A percentile compares a stretch with the other conserved stretches of the same genome.
These are phyloP conservation scores for Campoplex nolae DNA, from an alignment of 2,888 invertebrate genomes.

Conservation along the genomic window DNA sequence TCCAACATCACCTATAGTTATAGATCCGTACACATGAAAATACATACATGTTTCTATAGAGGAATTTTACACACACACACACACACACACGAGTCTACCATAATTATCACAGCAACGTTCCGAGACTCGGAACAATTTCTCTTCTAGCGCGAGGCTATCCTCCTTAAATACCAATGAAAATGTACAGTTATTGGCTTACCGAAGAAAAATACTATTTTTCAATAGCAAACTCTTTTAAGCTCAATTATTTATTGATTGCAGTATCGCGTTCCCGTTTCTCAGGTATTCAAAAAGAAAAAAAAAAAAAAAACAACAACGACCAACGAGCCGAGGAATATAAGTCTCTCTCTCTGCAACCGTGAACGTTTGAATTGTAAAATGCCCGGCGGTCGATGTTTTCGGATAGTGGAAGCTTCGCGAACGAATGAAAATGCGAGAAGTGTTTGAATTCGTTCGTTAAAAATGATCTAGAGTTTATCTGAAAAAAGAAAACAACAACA, in stretches of 20 bases:
- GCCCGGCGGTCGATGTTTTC: not conserved
- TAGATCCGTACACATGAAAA: not conserved
- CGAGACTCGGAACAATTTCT: constrained; percentile 55
- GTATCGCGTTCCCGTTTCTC: not conserved
- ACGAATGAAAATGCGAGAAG: not conserved
- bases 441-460: not conserved
- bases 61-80: constrained; percentile 32
- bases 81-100: constrained; percentile 47
- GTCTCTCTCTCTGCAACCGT: not conserved
- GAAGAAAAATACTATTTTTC: not conserved
- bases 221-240: not conserved
- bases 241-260: not conserved
- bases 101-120: constrained; percentile 63
- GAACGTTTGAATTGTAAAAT: not conserved
- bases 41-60: not conserved
- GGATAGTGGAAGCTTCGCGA: not conserved
- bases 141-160: constrained; percentile 37
- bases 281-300: not conserved
- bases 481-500: not conserved
- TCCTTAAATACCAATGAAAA: constrained; percentile 16
- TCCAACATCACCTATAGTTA: constrained; percentile 6
- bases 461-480: not conserved
- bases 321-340: not conserved
- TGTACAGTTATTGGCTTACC: constrained; percentile 42
- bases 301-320: not conserved